A percentile compares a stretch with the other conserved stretches of the same genome.
Evolutionary conservation across 2,113 vertebrate genomes (phyloP).

Genomic region (Cephalophus harveyi): DNA sequence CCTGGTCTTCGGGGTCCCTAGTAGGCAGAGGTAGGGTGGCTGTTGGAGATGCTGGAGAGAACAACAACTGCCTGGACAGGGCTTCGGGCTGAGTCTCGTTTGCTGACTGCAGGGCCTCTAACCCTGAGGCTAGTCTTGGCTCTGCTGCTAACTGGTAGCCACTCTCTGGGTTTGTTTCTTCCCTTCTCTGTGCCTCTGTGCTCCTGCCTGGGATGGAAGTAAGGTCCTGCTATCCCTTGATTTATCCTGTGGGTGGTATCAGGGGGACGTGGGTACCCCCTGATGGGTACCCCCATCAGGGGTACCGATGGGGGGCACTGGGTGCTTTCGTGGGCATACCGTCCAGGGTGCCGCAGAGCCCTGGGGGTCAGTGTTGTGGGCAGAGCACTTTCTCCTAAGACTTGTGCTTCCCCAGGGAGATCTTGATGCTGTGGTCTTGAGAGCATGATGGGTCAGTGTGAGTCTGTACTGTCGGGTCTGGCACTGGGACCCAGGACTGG

Average conservation of each 20-base stretch:
- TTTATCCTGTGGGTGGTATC: background rate
- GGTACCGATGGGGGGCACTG: background rate
- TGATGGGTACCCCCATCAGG: too few relatives aligned
- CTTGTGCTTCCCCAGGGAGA: background rate
- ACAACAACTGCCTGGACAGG: background rate
- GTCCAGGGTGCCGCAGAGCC: background rate
- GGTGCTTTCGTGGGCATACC: background rate
- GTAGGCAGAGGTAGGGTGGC: background rate
- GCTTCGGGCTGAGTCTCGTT: background rate
- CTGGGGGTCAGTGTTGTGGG: too few relatives aligned
- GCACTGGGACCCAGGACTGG: background rate
- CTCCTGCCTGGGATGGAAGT: background rate
- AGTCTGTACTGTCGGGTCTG: background rate
- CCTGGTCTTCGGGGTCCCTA: background rate
- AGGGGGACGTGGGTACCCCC: fast-evolving
- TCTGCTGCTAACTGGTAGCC: background rate
- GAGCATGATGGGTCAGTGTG: fast-evolving
- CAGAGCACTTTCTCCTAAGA: background rate
- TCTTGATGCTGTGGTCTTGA: background rate
- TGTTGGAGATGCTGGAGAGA: background rate
- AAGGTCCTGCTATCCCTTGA: background rate
- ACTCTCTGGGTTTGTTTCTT: background rate
- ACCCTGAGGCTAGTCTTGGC: background rate
- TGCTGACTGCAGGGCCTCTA: background rate
- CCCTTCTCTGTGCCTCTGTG: background rate